phyloP scores from a whole-genome alignment of 2,113 vertebrate genomes.

The Hypomesus transpacificus region DNA sequence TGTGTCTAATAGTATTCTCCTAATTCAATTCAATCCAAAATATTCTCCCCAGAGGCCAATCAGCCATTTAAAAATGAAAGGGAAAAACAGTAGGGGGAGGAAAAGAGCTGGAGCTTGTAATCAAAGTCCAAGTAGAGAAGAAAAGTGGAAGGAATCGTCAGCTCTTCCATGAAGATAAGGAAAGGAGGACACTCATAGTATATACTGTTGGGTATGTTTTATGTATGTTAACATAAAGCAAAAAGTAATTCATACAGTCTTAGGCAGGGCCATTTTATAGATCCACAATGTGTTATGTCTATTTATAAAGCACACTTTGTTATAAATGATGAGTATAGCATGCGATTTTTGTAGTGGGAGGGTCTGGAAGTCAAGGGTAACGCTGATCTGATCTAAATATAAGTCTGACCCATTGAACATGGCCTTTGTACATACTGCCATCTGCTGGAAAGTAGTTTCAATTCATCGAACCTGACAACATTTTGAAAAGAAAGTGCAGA shows the following conservation, averaged over 20 bases:
- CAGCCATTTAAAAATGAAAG: conserved; percentile 20
- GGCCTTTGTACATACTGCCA: conserved; percentile 17
- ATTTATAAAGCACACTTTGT: too few relatives aligned
- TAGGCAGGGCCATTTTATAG: too few relatives aligned
- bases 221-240: too few relatives aligned
- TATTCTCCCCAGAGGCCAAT: conserved; percentile 22
- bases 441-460: conserved; percentile 20
- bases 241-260: too few relatives aligned
- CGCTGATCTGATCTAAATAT: too few relatives aligned
- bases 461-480: not conserved
- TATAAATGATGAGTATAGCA: too few relatives aligned
- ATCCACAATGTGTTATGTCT: too few relatives aligned
- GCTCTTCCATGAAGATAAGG: not conserved
- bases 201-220: too few relatives aligned
- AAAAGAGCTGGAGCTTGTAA: conserved; percentile 15
- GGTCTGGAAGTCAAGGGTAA: too few relatives aligned
- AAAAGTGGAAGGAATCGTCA: conserved; percentile 26
- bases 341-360: too few relatives aligned
- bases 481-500: not conserved
- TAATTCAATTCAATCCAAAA: conserved; percentile 17
- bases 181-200: not conserved
- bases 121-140: conserved; percentile 37
- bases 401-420: not conserved
- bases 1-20: conserved; percentile 1
- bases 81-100: not conserved